Conservation (phyloP, 2,888 invertebrate species). For the Agonopterix subpropinquella region DNA sequence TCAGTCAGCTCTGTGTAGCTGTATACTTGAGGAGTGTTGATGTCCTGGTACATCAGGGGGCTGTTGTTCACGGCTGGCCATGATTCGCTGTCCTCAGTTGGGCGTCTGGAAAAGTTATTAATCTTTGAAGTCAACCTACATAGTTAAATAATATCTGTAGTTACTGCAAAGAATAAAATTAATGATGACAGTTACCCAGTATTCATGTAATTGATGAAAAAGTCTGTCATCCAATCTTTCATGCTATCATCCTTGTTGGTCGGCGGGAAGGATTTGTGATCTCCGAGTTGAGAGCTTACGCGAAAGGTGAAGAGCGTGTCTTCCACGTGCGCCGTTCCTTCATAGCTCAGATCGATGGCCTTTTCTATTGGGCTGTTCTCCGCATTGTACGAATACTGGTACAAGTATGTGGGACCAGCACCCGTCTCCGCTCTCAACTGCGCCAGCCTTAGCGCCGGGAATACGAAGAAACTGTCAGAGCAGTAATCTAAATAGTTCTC, state of each 20-base stretch:
- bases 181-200: conserved; percentile 34
- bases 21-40: conserved; percentile 21
- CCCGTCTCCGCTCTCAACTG: conserved; percentile 15
- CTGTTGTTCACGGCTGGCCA: conserved; percentile 33
- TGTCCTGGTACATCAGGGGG: conserved; percentile 30
- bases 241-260: conserved; percentile 28
- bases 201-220: conserved; percentile 42
- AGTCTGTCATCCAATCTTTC: conserved; percentile 42
- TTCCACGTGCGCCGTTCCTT: conserved; percentile 53
- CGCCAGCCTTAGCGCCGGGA: conserved; percentile 25
- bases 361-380: conserved; percentile 47
- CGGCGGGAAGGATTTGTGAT: conserved; percentile 15
- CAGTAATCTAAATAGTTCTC: too few species aligned
- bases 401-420: conserved; percentile 48
- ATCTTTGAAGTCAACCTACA: not conserved
- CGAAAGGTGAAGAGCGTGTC: not conserved
- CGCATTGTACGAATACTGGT: conserved; percentile 60
- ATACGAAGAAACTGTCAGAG: conserved; percentile 11
- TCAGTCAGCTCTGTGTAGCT: conserved; percentile 1
- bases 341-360: conserved; percentile 23
- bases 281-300: not conserved
- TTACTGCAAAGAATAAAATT: not conserved
- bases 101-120: conserved; percentile 32
- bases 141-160: not conserved
- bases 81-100: conserved; percentile 15